Evolutionary conservation across 2,888 invertebrate species (phyloP).

Genomic region (Helobdella robusta): DNA sequence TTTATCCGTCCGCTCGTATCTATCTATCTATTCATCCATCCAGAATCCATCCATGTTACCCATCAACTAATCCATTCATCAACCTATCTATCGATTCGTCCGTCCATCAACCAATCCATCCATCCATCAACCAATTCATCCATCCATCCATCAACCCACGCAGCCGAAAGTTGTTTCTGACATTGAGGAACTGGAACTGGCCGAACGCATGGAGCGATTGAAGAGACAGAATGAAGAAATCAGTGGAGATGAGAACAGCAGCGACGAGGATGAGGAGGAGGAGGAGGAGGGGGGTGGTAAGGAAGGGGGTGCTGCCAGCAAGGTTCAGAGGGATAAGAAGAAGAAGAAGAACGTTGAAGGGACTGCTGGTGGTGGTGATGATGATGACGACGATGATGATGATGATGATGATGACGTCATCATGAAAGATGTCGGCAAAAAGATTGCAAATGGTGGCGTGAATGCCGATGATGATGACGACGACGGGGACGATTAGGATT

Average conservation of each 20-base stretch:
- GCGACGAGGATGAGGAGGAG: background rate
- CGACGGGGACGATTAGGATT: background rate
- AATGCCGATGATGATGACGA: conserved; percentile 17
- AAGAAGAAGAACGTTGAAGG: conserved; percentile 3
- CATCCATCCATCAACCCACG: conserved; percentile 27
- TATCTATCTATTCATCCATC: background rate
- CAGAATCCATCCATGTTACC: background rate
- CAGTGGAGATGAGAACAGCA: conserved; percentile 48
- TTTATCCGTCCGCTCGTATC: no score
- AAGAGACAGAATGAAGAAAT: conserved; percentile 89
- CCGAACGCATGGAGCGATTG: conserved; percentile 81
- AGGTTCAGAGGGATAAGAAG: background rate
- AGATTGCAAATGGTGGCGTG: conserved; percentile 4
- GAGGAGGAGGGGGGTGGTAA: background rate
- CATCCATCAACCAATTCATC: background rate
- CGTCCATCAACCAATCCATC: background rate
- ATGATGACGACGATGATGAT: conserved; percentile 23
- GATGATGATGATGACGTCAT: conserved; percentile 15
- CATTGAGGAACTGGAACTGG: conserved; percentile 88
- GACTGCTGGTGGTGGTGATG: conserved; percentile 16
- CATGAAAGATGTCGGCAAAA: background rate
- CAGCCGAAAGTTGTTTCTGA: conserved; percentile 96
- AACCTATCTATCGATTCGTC: background rate
- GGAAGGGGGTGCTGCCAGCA: background rate
- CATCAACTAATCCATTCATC: background rate